Evolutionary conservation across 2,113 vertebrate species (phyloP).

Genomic region (Orthonyx spaldingii): DNA sequence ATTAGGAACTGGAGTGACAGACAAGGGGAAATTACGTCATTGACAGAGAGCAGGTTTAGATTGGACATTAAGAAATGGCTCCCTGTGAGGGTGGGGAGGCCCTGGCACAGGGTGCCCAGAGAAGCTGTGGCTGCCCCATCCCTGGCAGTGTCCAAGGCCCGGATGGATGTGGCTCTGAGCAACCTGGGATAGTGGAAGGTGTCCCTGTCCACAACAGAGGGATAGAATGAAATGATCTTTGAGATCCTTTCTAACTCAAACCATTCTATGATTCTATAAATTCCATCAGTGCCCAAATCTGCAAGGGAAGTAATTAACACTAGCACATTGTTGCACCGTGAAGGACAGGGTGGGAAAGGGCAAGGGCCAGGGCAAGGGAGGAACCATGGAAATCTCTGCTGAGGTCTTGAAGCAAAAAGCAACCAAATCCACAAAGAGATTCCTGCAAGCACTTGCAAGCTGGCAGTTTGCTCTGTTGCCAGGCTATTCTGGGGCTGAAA

Average conservation of each 20-base stretch:
- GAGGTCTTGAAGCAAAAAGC: not conserved
- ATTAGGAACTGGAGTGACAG: not conserved
- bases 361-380: not conserved
- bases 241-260: not conserved
- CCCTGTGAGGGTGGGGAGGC: not conserved
- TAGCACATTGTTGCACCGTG: not conserved
- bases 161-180: not conserved
- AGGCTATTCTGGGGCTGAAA: not conserved
- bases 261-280: not conserved
- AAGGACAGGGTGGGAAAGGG: not conserved
- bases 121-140: not conserved
- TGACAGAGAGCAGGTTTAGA: not conserved
- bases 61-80: not conserved
- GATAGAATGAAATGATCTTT: not conserved
- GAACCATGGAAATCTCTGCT: not conserved
- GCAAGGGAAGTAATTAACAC: not conserved
- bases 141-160: not conserved
- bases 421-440: not conserved
- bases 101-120: not conserved
- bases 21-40: not conserved
- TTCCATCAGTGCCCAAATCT: not conserved
- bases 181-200: rapidly evolving
- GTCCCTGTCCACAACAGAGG: not conserved
- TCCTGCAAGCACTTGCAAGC: not conserved
- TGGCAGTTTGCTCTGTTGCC: not conserved